Conservation (phyloP, 2,888 invertebrate genomes). For the Drosophila mettleri region DNA sequence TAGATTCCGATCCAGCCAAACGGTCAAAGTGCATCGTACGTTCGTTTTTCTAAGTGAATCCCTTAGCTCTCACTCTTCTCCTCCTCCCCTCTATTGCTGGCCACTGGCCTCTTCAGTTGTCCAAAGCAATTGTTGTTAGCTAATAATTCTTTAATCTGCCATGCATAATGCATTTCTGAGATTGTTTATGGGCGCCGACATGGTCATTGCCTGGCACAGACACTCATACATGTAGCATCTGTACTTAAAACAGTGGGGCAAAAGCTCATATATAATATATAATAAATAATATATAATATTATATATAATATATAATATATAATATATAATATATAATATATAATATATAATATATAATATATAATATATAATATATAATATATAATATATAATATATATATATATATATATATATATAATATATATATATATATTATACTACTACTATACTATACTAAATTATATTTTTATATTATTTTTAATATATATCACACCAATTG, state of each 20-base stretch:
- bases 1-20: constrained; percentile 36
- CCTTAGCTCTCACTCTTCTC: background rate
- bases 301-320: no score
- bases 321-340: no score
- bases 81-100: background rate
- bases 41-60: constrained; percentile 11
- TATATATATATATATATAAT: no score
- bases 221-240: constrained; percentile 13
- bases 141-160: constrained; percentile 77
- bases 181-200: constrained; percentile 59
- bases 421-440: no score
- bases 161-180: constrained; percentile 73
- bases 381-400: no score
- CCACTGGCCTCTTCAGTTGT: constrained; percentile 1
- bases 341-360: no score
- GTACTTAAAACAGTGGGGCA: constrained; percentile 17
- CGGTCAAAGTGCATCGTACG: constrained; percentile 60
- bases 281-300: no score
- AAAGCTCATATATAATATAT: background rate
- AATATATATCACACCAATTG: no score
- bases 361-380: no score
- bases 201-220: constrained; percentile 49
- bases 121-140: constrained; percentile 46
- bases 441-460: no score
- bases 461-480: no score